Base-by-base conservation (phyloP, 2,113 vertebrate genomes). In the Atherinomorus stipes region DNA sequence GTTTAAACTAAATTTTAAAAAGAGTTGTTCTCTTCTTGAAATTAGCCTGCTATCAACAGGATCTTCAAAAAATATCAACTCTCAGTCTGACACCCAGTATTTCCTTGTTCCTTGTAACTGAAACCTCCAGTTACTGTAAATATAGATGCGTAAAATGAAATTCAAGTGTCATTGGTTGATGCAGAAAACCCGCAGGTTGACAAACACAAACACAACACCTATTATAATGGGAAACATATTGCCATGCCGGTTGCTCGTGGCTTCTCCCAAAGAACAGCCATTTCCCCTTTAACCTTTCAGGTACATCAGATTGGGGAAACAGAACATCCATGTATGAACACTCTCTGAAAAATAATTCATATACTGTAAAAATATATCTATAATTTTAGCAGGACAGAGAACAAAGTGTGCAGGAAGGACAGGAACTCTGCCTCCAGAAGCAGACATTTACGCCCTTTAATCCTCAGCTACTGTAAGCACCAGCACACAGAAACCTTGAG, bases 381-480 rank as follows among this genome's bases (percentile, higher is more conserved):
- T 28, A 28, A 3, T n/a, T n/a, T n/a, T n/a, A n/a, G n/a, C n/a
- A n/a, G n/a, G n/a, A n/a, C n/a, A n/a, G n/a, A n/a, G n/a, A n/a
- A n/a, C n/a, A n/a, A n/a, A n/a, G n/a, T n/a, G n/a, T n/a, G n/a
- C n/a, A n/a, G n/a, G n/a, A n/a, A n/a, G n/a, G n/a, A 58, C 49
- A 69, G 51, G 64, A 66, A 53, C 66, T 78, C 66, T 76, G 51
- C 52, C 59, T 73, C 72, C 25, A 80, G 64, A 86, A 80, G 52
- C 56, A 71, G 56, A 80, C 80, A 78, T 84, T 47, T 71, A 82
- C 76, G 78, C 70, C 76, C 71, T 86, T 85, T 83, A 86, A 87
- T 88, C 73, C 63, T 85, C 68, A 74, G 75, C 75, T 77, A 52
- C 60, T 78, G 37, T 40, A 69, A 79, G 68, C 50, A 6, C 52